Base-by-base conservation (phyloP, 1,140 invertebrate genomes). In the Panagrolaimus sp. region DNA sequence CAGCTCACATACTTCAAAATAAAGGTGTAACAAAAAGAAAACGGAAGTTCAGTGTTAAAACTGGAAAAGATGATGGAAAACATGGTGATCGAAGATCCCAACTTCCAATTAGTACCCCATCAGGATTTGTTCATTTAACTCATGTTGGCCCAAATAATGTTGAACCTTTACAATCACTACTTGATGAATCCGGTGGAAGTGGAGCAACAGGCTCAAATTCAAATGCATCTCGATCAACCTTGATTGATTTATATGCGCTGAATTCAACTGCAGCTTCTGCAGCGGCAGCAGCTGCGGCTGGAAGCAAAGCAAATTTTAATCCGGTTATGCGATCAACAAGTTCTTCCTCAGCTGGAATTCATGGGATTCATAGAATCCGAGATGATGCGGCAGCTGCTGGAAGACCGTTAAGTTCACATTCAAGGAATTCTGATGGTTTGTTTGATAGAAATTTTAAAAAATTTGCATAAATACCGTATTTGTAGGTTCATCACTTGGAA, bases 91-190 rank as follows among this genome's bases (percentile, higher is more conserved):
- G 80, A 55, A 72, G 82, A 12, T 75, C 71, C 38, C 73, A 77
- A 46, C 64, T 82, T 83, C 88, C 98, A 84, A 98, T 98, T 83
- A 97, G 94, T 21, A 93, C 91, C 15, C 96, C 96, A 15, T 94
- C 92, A 14, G 96, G 98, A 86, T 98, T 98, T 85, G 94, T 94
- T 80, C 96, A 98, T 86, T 91, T 98, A 71, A 93, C 91, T 77
- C 96, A 98, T 84, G 95, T 98, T 92, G 95, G 95, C 58, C 95
- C 95, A 68, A 94, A 93, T 10, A 91, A 93, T 85, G 91, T 92
- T 43, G 94, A 93, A 83, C 90, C 94, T 85, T 90, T 94, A 81
- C 93, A 97, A 85, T 88, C 92, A 46, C 43, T 71, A 5, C 43
- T 81, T 10, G 70, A 81, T 14, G 81, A 83, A 58, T 58, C 52